These are phyloP conservation scores for Cheirogaleus medius DNA, from an alignment of 2,113 vertebrate species.

Conservation along the genomic window DNA sequence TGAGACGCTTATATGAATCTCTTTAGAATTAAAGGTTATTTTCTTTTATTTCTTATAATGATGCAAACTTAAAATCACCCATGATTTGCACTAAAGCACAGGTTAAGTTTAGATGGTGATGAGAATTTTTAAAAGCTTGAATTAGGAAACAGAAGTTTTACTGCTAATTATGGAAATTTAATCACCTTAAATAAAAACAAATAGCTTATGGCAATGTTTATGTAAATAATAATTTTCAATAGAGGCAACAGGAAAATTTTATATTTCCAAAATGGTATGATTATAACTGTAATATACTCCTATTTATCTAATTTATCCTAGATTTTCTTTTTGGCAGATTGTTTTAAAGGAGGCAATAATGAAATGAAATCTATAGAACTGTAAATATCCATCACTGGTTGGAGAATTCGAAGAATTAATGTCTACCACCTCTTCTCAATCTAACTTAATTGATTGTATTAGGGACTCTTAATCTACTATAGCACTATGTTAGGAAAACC, in stretches of 20 bases:
- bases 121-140: constrained; percentile 44
- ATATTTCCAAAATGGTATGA: not conserved
- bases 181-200: constrained; percentile 40
- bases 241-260: not conserved
- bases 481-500: not conserved
- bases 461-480: not conserved
- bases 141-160: constrained; percentile 25
- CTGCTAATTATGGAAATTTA: constrained; percentile 37
- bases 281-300: not conserved
- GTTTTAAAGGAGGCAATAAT: constrained; percentile 4
- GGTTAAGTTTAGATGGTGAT: not conserved
- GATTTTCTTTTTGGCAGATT: not conserved
- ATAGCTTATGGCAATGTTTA: not conserved
- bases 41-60: constrained; percentile 53
- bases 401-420: constrained; percentile 34
- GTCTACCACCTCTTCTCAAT: not conserved
- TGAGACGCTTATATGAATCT: not conserved
- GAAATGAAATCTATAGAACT: not conserved
- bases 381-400: not conserved
- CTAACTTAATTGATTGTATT: not conserved
- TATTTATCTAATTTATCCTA: constrained; percentile 12
- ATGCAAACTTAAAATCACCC: constrained; percentile 51
- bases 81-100: not conserved
- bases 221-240: constrained; percentile 17
- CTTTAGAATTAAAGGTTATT: constrained; percentile 62